These are phyloP conservation scores for Ametastegia equiseti DNA, from an alignment of 2,888 invertebrate genomes.

Conservation along the genomic window DNA sequence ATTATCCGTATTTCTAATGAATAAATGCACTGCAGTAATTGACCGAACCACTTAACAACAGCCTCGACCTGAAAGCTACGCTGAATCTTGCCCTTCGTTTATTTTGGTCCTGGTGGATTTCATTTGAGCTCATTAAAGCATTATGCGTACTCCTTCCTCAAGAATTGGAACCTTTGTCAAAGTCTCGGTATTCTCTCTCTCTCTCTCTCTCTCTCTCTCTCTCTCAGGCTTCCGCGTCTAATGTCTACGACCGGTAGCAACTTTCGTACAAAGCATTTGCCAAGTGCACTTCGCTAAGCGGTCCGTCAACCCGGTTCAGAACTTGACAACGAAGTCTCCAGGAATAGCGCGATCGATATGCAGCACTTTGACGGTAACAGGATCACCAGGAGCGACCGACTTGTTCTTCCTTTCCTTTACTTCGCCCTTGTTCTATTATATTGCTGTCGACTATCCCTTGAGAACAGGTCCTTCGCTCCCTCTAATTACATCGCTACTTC, in stretches of 20 bases:
- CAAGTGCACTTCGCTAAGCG: slow-evolving; percentile 19
- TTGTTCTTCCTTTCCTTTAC: slow-evolving; percentile 17
- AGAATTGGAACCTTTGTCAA: background rate
- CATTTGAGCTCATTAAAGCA: background rate
- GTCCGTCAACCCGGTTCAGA: slow-evolving; percentile 30
- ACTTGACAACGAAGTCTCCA: slow-evolving; percentile 17
- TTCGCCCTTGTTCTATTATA: slow-evolving; percentile 5
- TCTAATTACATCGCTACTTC: slow-evolving; percentile 19
- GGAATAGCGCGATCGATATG: slow-evolving; percentile 36
- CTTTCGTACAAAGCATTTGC: slow-evolving; percentile 20
- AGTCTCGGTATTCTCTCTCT: too few species aligned
- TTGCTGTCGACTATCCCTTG: background rate
- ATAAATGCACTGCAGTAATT: background rate
- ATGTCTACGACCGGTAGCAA: background rate
- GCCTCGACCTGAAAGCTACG: background rate
- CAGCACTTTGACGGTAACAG: slow-evolving; percentile 36
- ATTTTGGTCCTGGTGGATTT: background rate
- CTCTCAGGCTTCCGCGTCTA: background rate
- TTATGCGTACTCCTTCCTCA: background rate
- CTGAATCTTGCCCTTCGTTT: background rate
- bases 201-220: too few species aligned
- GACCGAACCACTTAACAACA: background rate
- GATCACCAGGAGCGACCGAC: slow-evolving; percentile 22
- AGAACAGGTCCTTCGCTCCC: background rate
- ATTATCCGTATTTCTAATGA: background rate